Evolutionary conservation across 2,888 invertebrate genomes (phyloP), one percentile per base, ranked within the genome.

Genomic region (Ormyrus thymus): DNA sequence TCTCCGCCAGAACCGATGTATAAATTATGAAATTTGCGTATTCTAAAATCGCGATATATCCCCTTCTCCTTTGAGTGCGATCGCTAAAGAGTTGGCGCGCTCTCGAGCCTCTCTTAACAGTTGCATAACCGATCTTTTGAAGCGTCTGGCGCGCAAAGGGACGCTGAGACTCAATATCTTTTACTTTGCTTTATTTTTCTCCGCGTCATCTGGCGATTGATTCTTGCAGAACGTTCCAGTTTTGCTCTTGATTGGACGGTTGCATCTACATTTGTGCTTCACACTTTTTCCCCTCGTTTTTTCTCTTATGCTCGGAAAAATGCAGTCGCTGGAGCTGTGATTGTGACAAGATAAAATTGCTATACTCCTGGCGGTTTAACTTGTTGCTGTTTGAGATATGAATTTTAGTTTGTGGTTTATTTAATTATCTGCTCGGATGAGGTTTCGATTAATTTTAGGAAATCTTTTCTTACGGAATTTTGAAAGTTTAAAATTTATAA

Each of bases 1-100:
- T 29, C 4, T 4, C 6, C n/a, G 10, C n/a, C n/a, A n/a, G 48
- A 9, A 43, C 53, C 43, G 13, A 53, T 46, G 59, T 9, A 48
- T 43, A 72, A 77, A 72, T 77, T 58, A 66, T 61, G 70, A 77
- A 77, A 77, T 77, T 72, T 61, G 66, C 58, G 66, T 70, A 71
- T 77, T 59, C 71, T 51, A 66, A 77, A 72, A 76, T 76, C 71
- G 13, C 45, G 48, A 73, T 65, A 73, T 58, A 55, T 76, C 48
- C 68, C 62, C 45, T 53, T 48, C 51, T 46, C 69, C 10, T 45
- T 51, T 45, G n/a, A n/a, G 58, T 29, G 15, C 50, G 66, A 59
- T 64, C 64, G 64, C 62, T n/a, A 29, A 29, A 29, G 29, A 50
- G 50, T 59, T 66, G 51, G 51, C 51, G 50, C 9, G 11, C 43